Evolutionary conservation across 2,113 vertebrate genomes (phyloP), one percentile per base, ranked within the genome.

Genomic region (Syngnathoides biaculeatus): DNA sequence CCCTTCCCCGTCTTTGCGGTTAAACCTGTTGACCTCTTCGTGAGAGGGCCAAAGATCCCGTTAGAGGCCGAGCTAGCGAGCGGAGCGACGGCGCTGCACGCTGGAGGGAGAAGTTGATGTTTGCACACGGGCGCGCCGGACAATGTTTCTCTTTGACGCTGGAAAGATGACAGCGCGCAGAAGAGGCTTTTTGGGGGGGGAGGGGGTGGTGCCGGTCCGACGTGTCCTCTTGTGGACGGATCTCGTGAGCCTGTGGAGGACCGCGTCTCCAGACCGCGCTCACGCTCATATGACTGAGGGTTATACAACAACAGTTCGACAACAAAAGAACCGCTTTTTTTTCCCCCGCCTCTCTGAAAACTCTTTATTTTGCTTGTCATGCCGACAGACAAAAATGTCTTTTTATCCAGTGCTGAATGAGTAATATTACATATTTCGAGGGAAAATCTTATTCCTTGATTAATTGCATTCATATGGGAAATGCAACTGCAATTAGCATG

Each of bases 91-190:
- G 75, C 6, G 22, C 27, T n/a, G 59, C 40, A 52, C 42, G 71
- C 76, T 77, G 0, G 17, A 38, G 42, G 72, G 47, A 17, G 69
- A 24, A 58, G 72, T 71, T 69, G 55, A 74, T 82, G 77, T 83
- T 83, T 78, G 79, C 47, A 63, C 38, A 11, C 9, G 50, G 69
- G 72, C 58, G 71, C 78, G 65, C 13, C 22, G 57, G 69, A 82
- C 79, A 79, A 77, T 68, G 85, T 71, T 60, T 5, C 53, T 74
- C 86, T 82, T 87, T 85, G 75, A 78, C 55, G 53, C 58, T 45
- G 0, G 43, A 40, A 64, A 64, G 68, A 73, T 52, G 74, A 71
- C 70, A 75, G 64, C 56, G 39, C 47, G 47, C 26, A 19, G 13
- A 57, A 56, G 72, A 35, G 11, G 64, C 55, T 70, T 68, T 80